Conservation (phyloP, 2,888 invertebrate species). For the Teinopalpus imperialis region DNA sequence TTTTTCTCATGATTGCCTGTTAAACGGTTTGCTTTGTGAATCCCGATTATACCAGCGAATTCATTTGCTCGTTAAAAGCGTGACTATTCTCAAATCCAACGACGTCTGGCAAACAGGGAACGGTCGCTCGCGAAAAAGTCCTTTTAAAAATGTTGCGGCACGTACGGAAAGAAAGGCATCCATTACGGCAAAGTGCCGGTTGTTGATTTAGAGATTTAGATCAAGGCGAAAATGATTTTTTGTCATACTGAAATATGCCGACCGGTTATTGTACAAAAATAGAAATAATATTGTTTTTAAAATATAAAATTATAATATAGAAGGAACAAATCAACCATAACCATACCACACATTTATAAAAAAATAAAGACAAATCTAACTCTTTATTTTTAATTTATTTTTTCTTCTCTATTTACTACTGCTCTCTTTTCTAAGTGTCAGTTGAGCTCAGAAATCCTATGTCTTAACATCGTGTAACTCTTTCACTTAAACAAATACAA, state of each 20-base stretch:
- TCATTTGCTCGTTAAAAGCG: conserved; percentile 74
- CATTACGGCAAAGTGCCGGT: conserved; percentile 77
- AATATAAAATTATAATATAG: no score
- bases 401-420: no score
- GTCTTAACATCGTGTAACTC: no score
- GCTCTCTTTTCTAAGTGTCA: no score
- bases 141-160: conserved; percentile 81
- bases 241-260: conserved; percentile 19
- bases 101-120: conserved; percentile 62
- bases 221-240: conserved; percentile 49
- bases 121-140: conserved; percentile 77
- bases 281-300: no score
- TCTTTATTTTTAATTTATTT: no score
- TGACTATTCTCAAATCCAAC: conserved; percentile 61
- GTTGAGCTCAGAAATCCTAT: no score
- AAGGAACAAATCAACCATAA: no score
- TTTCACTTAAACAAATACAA: no score
- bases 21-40: conserved; percentile 67
- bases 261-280: neutral
- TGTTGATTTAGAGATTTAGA: conserved; percentile 79
- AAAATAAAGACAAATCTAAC: no score
- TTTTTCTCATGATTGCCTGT: conserved; percentile 41
- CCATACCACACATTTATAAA: no score
- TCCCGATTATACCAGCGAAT: conserved; percentile 67
- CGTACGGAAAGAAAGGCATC: conserved; percentile 74